Evolutionary conservation across 2,113 vertebrate genomes (phyloP), one percentile per base, ranked within the genome.

Genomic region (Irena cyanogastra): DNA sequence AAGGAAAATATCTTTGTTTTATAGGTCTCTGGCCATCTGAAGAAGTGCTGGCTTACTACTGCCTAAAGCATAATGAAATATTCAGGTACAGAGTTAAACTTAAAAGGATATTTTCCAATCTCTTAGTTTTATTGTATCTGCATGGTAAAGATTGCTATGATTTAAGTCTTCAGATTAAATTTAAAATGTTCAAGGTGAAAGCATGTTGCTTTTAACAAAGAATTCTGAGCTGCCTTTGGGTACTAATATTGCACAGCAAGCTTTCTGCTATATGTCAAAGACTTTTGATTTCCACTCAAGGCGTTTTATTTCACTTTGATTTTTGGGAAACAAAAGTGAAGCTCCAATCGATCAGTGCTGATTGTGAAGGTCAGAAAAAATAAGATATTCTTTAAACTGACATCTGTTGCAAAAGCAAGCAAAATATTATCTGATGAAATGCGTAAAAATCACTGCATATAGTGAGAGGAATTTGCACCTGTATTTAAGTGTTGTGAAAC

Each of bases 251-350:
- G 97, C 98, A 97, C 97, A 98, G 97, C 97, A 97, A 98, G 98
- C 96, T 97, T 96, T 97, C 97, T 97, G 96, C 97, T 97, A 81
- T 97, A 97, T 98, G 97, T 98, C 98, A 98, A 98, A 98, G 98
- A 98, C 98, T 98, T 99, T 99, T 99, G 98, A 99, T 99, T 99
- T 99, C 98, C 98, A 98, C 98, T 99, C 98, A 98, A 99, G 98
- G 98, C 99, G 56, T 98, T 99, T 98, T 98, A 98, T 98, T 98
- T 98, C 98, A 97, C 98, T 99, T 99, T 99, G 98, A 99, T 99
- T 99, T 99, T 97, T 99, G 97, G 97, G 95, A 98, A 98, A 98
- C 98, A 98, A 98, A 99, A 99, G 97, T 98, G 97, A 98, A 97
- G 97, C 97, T 97, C 98, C 97, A 98, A 99, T 99, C 98, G 98